A percentile compares a stretch with the other conserved stretches of the same genome.
Conservation (phyloP, 2,888 invertebrate species). For the Caenorhabditis zanzibari region DNA sequence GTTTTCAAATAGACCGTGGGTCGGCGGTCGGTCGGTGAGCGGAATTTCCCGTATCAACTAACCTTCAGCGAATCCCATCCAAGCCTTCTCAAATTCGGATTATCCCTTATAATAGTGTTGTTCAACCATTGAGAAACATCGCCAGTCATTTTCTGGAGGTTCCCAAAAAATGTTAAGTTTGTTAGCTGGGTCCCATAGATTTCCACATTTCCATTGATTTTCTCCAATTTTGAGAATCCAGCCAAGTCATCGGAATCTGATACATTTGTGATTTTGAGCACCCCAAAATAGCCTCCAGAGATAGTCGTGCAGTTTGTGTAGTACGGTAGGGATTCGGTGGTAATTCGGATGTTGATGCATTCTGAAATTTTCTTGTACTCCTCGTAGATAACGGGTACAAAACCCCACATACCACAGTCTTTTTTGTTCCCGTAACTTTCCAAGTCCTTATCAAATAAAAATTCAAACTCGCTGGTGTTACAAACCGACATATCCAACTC, state of each 20-base stretch:
- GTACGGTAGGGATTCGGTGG: neutral
- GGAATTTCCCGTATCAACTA: too few species aligned
- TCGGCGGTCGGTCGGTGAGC: too few species aligned
- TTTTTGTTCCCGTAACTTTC: neutral
- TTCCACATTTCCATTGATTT: neutral
- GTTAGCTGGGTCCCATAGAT: neutral
- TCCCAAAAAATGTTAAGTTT: constrained; percentile 1
- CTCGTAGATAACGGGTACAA: neutral
- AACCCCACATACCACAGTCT: neutral
- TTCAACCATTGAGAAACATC: neutral
- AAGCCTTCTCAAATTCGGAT: constrained; percentile 1
- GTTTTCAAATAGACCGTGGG: too few species aligned
- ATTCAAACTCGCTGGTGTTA: neutral
- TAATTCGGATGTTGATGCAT: neutral
- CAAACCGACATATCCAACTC: neutral
- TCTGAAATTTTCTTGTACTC: neutral
- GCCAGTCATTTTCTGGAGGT: neutral
- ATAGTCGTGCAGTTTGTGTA: constrained; percentile 7
- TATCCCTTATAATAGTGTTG: neutral
- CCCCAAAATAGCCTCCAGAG: neutral
- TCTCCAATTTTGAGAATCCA: neutral
- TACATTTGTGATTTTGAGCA: neutral
- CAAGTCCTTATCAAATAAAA: too few species aligned
- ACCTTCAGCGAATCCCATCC: constrained; percentile 18
- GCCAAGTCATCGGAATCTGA: neutral